Evolutionary conservation across 2,888 invertebrate species (phyloP).

Genomic region (Pycnomerus fuliginosus): DNA sequence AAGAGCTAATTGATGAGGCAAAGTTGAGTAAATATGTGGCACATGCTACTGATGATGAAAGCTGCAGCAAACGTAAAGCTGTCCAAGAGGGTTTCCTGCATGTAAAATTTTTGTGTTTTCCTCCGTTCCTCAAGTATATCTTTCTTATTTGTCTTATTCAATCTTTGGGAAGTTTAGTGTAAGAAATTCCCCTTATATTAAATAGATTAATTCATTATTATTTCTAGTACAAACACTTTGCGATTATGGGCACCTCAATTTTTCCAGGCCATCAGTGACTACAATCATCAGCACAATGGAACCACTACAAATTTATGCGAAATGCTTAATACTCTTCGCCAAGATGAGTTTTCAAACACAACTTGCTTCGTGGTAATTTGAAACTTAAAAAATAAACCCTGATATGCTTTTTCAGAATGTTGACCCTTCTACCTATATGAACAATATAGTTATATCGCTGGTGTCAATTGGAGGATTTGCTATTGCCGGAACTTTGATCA

Average conservation of each 20-base stretch:
- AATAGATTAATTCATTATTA: neutral
- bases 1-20: constrained; percentile 46
- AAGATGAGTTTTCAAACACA: constrained; percentile 1
- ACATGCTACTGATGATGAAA: constrained; percentile 40
- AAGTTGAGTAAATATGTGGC: constrained; percentile 6
- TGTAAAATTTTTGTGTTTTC: constrained; percentile 63
- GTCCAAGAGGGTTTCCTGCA: constrained; percentile 63
- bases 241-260: constrained; percentile 86
- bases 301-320: constrained; percentile 52
- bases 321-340: constrained; percentile 35
- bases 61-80: constrained; percentile 50
- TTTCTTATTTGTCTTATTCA: constrained; percentile 65
- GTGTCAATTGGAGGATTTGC: constrained; percentile 65
- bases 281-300: constrained; percentile 38
- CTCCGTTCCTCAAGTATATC: constrained; percentile 63
- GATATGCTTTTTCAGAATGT: too few relatives aligned
- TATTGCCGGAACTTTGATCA: constrained; percentile 59
- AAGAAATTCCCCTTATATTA: constrained; percentile 26
- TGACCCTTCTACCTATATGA: constrained; percentile 72
- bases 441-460: constrained; percentile 66
- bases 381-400: too few relatives aligned
- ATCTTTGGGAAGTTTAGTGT: constrained; percentile 68
- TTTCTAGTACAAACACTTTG: constrained; percentile 66
- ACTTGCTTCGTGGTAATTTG: constrained; percentile 35
- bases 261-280: constrained; percentile 66